A percentile compares a stretch with the other conserved stretches of the same genome.
These are phyloP conservation scores for Cephalopachus bancanus DNA, from an alignment of 2,797 vertebrate species.

Conservation along the genomic window DNA sequence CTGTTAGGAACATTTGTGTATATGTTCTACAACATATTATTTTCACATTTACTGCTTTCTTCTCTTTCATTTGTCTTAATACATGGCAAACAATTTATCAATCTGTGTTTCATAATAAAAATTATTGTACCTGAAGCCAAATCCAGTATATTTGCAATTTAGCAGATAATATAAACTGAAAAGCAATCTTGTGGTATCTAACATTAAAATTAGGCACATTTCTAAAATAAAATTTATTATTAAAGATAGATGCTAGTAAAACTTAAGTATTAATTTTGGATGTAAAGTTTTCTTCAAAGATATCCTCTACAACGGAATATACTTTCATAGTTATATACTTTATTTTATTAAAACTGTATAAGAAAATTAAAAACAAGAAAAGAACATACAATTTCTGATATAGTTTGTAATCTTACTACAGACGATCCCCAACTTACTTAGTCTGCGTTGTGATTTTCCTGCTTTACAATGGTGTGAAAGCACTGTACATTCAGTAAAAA, in stretches of 20 bases:
- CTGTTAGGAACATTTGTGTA: not conserved
- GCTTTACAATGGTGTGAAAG: not conserved
- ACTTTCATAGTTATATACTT: not conserved
- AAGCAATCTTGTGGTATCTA: not conserved
- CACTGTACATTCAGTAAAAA: not conserved
- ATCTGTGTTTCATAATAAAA: slow-evolving; percentile 6
- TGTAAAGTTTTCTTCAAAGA: slow-evolving; percentile 44
- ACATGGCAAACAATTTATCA: not conserved
- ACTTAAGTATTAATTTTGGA: slow-evolving; percentile 24
- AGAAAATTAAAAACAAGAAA: slow-evolving; percentile 32
- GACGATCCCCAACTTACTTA: not conserved
- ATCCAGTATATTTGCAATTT: not conserved
- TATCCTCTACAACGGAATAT: not conserved
- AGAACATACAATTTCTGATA: not conserved
- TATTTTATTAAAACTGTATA: slow-evolving; percentile 40
- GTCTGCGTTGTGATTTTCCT: not conserved
- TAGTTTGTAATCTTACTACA: not conserved
- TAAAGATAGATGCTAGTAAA: not conserved
- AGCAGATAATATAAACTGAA: not conserved
- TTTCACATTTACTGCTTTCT: not conserved
- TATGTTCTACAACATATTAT: not conserved
- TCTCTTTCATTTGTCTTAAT: slow-evolving; percentile 38
- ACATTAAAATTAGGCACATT: not conserved
- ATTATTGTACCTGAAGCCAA: slow-evolving; percentile 27
- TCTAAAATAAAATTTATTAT: slow-evolving; percentile 32